Evolutionary conservation across 2,113 vertebrate genomes (phyloP), one percentile per base, ranked within the genome.

Genomic region (Panurus biarmicus): DNA sequence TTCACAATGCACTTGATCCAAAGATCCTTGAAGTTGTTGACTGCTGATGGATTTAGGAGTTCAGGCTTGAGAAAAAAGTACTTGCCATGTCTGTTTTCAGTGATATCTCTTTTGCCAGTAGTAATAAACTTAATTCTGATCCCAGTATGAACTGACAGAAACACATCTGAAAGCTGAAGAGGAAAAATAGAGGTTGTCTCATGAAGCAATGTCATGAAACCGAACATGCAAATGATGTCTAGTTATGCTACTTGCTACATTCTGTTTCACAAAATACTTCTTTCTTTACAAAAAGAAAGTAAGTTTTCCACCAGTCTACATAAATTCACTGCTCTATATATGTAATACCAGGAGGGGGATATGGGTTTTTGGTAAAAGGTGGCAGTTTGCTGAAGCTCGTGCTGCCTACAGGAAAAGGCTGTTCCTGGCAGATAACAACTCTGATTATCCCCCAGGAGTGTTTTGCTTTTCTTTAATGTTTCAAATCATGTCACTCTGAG

Each of bases 191-290:
- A 35, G 36, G 7, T 47, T 89, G 61, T 67, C 20, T 88, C 22
- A 17, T 25, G 40, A 75, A 78, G 48, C 57, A 42, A 5, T 33
- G 42, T 56, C 51, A 25, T 45, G 33, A 80, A 84, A 74, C 23
- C 0, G 0, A 83, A 42, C 14, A 15, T 1, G 0, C 4, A 3
- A 76, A 50, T 64, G 16, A 40, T 3, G 8, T 11, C 23, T 62
- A 14, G 14, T 80, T 92, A 13, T n/a, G 45, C 25, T 80, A 17
- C 36, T 89, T 53, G 15, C 20, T 18, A 21, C 28, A 7, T 69
- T 73, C 47, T 26, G 21, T 48, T 94, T 94, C 71, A 83, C 35
- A 66, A 66, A 93, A 79, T 48, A 50, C 13, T 47, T 61, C 29
- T 67, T 51, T 61, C 40, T 66, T 67, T 53, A 44, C 23, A 72